Conservation (phyloP, 2,888 invertebrate genomes). For the Willowsia nigromaculata region DNA sequence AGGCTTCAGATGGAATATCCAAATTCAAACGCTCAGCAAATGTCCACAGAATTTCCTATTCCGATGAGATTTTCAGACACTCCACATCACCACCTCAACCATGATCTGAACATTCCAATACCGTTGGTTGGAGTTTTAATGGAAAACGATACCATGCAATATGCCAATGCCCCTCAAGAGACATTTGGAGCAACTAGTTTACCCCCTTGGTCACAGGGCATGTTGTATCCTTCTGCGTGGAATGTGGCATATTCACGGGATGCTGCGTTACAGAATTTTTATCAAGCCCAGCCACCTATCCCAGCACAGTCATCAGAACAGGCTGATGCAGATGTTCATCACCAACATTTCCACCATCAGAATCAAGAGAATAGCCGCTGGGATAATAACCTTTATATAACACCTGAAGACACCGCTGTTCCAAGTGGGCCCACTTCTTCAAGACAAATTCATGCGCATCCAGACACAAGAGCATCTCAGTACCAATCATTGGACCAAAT, state of each 20-base stretch:
- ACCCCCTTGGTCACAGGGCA: not conserved
- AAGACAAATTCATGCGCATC: not conserved
- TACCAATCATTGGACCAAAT: not conserved
- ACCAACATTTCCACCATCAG: conserved; percentile 29
- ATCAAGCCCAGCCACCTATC: no score
- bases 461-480: not conserved
- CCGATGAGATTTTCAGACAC: not conserved
- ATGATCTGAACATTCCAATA: conserved; percentile 15
- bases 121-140: not conserved
- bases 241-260: not conserved
- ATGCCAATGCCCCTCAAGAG: not conserved
- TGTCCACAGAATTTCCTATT: not conserved
- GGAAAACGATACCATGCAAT: not conserved
- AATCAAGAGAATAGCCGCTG: conserved; percentile 32
- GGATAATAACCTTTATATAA: conserved; percentile 37
- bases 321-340: not conserved
- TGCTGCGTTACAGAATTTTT: not conserved
- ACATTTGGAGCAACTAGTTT: not conserved
- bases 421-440: not conserved
- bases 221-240: not conserved
- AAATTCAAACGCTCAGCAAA: not conserved
- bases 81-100: conserved; percentile 3
- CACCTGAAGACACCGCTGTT: not conserved
- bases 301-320: no score
- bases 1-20: conserved; percentile 49